Base-by-base conservation (phyloP, 1,140 invertebrate genomes). In the Onthophagus taurus region DNA sequence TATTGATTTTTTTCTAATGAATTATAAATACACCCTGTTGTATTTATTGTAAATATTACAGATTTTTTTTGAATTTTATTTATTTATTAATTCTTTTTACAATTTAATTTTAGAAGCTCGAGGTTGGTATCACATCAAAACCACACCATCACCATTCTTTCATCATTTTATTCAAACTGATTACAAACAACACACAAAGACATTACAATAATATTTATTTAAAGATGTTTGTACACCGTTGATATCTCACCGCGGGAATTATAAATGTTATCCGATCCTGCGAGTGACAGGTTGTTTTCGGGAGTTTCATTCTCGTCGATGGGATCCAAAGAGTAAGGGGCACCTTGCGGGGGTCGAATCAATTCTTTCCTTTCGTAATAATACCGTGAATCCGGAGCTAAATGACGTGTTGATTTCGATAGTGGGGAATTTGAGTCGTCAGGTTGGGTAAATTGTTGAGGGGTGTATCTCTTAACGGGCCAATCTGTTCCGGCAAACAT, bases 351-450 rank as follows among this genome's bases (percentile, higher is more conserved):
- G 17, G 66, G 65, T 39, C 67, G 67, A 49, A 70, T 64, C 14
- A 51, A 41, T 18, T 49, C 49, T 14, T 46, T 50, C 23, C 61
- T 56, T 44, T 79, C 81, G 54, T 82, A 81, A 65, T 80, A 81
- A 60, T 77, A 80, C 49, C 78, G 72, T 16, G 72, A 64, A 57
- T 84, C 80, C 16, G 80, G 80, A 42, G 80, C 77, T 42, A 84
- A 70, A 68, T 86, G 85, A 64, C 82, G 75, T 11, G 81, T 89
- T 24, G 81, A 87, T 69, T 86, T 89, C 4, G 82, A 85, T 39
- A 78, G 60, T 23, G 81, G 81, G 4, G 80, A 82, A 51, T 81
- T 77, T 24, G 73, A 75, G 52, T 83, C 81, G 41, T 83, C 85
- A 45, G 85, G 81, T 60, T 86, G 79, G 4, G 85, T 85, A 61